A percentile compares a stretch with the other conserved stretches of the same genome.
phyloP scores from a whole-genome alignment of 2,113 vertebrate species.

The Pituophis catenifer region DNA sequence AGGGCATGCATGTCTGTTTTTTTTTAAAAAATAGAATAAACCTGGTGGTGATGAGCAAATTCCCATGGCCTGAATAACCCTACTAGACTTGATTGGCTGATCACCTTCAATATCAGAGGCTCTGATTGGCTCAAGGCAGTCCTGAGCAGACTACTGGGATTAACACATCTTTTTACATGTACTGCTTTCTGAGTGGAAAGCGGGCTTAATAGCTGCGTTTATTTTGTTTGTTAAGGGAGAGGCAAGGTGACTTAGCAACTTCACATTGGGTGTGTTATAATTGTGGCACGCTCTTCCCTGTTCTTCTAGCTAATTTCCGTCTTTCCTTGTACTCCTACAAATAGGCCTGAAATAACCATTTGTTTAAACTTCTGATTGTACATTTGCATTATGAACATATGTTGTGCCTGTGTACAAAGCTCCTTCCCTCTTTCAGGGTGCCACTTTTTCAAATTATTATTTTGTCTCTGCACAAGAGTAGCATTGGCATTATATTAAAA shows the following conservation, averaged over 20 bases:
- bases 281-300: neutral
- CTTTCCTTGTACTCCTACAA: neutral
- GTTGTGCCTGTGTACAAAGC: neutral
- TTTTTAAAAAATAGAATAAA: neutral
- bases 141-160: neutral
- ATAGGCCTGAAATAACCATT: neutral
- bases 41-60: neutral
- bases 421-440: neutral
- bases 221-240: conserved; percentile 17
- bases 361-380: neutral
- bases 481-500: neutral
- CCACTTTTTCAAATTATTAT: neutral
- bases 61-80: neutral
- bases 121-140: neutral
- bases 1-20: neutral
- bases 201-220: neutral
- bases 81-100: no score
- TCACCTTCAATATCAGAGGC: neutral
- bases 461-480: neutral
- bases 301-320: neutral
- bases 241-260: neutral
- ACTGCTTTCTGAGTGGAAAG: neutral
- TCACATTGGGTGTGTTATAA: neutral
- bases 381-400: neutral
- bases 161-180: neutral